A percentile compares a stretch with the other conserved stretches of the same genome.
These are phyloP conservation scores for Mellivora capensis DNA, from an alignment of 2,113 vertebrate species.

Conservation along the genomic window DNA sequence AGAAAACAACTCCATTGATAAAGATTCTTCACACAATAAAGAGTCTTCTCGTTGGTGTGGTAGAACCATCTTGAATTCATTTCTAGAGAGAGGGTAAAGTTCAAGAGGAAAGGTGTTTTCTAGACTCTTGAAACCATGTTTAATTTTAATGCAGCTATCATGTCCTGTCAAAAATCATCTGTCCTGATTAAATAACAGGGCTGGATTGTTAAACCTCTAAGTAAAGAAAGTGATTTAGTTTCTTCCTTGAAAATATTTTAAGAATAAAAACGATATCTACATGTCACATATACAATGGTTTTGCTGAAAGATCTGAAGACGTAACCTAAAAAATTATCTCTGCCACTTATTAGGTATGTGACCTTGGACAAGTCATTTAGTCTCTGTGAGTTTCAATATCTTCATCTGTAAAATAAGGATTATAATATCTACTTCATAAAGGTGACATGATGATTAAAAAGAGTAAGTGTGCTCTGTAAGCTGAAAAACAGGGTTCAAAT, in stretches of 20 bases:
- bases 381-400: not conserved
- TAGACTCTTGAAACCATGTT: not conserved
- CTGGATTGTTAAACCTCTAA: not conserved
- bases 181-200: conserved; percentile 6
- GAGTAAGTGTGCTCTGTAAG: not conserved
- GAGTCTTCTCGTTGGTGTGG: not conserved
- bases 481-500: not conserved
- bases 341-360: not conserved
- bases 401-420: not conserved
- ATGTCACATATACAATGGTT: not conserved
- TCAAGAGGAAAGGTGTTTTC: not conserved
- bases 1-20: not conserved
- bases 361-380: not conserved
- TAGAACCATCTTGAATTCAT: not conserved
- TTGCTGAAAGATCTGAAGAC: not conserved
- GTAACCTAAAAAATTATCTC: not conserved
- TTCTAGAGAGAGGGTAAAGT: not conserved
- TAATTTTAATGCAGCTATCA: not conserved
- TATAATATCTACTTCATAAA: not conserved
- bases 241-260: conserved; percentile 36
- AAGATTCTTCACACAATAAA: not conserved
- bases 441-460: not conserved
- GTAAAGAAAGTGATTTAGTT: not conserved
- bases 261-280: not conserved
- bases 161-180: not conserved